These are phyloP conservation scores for Pachyuromys duprasi DNA, from an alignment of 2,797 vertebrate species.

Conservation along the genomic window DNA sequence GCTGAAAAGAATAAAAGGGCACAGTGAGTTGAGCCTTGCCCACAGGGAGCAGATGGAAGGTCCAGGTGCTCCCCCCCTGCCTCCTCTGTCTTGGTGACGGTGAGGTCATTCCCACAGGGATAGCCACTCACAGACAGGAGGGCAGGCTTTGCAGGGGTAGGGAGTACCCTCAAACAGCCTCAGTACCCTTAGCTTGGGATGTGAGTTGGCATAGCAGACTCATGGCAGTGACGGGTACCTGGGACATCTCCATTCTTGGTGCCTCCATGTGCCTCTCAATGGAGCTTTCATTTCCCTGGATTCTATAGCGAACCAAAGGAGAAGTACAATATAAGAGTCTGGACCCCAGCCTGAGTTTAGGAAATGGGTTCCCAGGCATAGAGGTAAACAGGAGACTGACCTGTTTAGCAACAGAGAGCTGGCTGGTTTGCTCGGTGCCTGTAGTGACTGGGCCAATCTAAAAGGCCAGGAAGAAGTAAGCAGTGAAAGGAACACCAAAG, in stretches of 20 bases:
- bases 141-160: background rate
- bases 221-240: slow-evolving; percentile 34
- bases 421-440: slow-evolving; percentile 56
- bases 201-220: slow-evolving; percentile 72
- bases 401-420: slow-evolving; percentile 59
- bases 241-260: slow-evolving; percentile 25
- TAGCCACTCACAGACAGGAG: background rate
- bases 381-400: slow-evolving; percentile 39
- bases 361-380: background rate
- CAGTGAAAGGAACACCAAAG: background rate
- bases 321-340: background rate
- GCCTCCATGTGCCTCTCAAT: slow-evolving; percentile 44
- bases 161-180: background rate
- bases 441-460: slow-evolving; percentile 51
- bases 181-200: background rate
- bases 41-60: background rate
- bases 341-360: background rate
- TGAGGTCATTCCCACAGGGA: background rate
- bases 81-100: background rate
- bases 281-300: slow-evolving; percentile 53
- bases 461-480: slow-evolving; percentile 50
- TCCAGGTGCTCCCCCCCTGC: background rate
- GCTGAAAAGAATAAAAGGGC: slow-evolving; percentile 53
- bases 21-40: background rate
- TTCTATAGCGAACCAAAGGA: slow-evolving; percentile 48